These are phyloP conservation scores for Ctenosaura bakeri DNA, from an alignment of 2,797 vertebrate genomes.

Conservation along the genomic window DNA sequence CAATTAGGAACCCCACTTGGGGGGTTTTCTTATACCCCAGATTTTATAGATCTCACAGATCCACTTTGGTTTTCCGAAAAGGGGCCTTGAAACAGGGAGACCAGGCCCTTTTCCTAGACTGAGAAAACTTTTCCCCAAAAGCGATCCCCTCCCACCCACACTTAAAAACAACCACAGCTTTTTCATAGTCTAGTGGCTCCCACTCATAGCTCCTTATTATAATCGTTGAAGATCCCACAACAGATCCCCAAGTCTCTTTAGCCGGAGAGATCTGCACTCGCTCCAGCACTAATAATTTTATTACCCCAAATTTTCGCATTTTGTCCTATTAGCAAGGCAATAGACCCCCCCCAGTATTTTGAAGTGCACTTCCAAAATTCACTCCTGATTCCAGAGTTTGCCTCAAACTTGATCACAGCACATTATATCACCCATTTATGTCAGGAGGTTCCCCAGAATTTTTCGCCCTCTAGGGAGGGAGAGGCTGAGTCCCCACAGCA, in stretches of 20 bases:
- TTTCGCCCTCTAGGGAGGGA: not conserved
- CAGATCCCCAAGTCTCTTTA: not conserved
- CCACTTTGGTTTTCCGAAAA: not conserved
- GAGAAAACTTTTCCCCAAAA: not conserved
- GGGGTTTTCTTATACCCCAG: too few species aligned
- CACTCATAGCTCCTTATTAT: not conserved
- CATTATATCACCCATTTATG: not conserved
- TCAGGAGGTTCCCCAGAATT: not conserved
- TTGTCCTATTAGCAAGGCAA: constrained; percentile 25
- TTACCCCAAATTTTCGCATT: not conserved
- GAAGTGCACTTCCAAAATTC: constrained; percentile 28
- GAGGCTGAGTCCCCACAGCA: not conserved
- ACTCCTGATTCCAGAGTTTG: not conserved
- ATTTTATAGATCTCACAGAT: too few species aligned
- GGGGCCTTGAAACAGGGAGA: too few species aligned
- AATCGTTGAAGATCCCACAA: not conserved
- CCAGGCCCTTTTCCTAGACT: not conserved
- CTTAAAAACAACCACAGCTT: not conserved
- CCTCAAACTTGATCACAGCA: too few species aligned
- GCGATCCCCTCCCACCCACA: not conserved
- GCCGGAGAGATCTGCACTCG: not conserved
- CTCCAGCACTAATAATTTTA: not conserved
- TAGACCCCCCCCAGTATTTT: constrained; percentile 4
- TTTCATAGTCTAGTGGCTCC: not conserved
- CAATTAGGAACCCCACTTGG: too few species aligned